Base-by-base conservation (phyloP, 2,888 invertebrate genomes). In the Acrobasis repandana region DNA sequence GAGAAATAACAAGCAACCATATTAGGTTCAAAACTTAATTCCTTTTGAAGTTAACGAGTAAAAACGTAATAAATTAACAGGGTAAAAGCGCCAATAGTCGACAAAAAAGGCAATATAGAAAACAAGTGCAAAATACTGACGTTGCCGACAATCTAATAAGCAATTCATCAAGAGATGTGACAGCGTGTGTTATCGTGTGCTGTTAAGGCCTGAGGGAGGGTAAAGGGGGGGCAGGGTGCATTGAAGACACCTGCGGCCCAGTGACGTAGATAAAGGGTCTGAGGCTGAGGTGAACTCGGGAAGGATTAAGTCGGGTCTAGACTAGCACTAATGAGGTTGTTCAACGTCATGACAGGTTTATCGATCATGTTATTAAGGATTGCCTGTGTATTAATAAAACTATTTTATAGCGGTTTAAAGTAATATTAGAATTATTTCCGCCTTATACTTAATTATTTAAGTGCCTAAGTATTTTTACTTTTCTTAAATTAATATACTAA, bases 111-210 rank as follows among this genome's bases (percentile, higher is more conserved):
- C 67, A 73, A 76, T 82, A 85, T 82, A 76, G 80, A 81, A 82
- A 82, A 82, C 79, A 81, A 81, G 78, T 72, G 74, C 78, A 79
- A 80, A 82, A 82, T 76, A 76, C 65, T 72, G 73, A 75, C 77
- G 75, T 62, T 76, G 76, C 76, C 76, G 84, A 85, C 85, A 84
- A 86, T 84, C 84, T 88, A 88, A 88, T 87, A 86, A 86, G 85
- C 86, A 85, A 89, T 89, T 90, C 88, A 90, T 90, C 89, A 90
- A 76, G 76, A 66, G 77, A 81, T 83, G 86, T 88, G 88, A 89
- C 88, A 86, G 85, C 84, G 73, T 79, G 77, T 86, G 86, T 86
- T 88, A 84, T 84, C 83, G 80, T 74, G 65, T 60, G 67, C 70
- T 72, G 75, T 67, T 66, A 62, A 65, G 51, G 68, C 68, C 58